phyloP scores from a whole-genome alignment of 2,888 invertebrate genomes.

The Heliconius charithonia region DNA sequence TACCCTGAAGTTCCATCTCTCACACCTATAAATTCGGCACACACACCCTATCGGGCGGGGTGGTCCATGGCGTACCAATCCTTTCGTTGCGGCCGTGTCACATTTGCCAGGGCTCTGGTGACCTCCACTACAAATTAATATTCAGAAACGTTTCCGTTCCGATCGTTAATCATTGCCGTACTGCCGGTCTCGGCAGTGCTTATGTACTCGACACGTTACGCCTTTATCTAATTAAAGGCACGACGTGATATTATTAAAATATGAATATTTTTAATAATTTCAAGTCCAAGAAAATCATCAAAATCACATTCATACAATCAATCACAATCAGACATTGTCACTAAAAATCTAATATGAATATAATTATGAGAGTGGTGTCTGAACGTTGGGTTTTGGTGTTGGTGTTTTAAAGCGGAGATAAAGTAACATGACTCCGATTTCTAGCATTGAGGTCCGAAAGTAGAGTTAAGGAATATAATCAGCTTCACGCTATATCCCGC shows the following conservation, averaged over 20 bases:
- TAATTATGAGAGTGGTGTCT: too few species aligned
- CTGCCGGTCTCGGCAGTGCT: conserved; percentile 62
- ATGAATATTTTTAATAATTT: background rate
- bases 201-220: conserved; percentile 45
- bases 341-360: too few species aligned
- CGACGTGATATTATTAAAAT: conserved; percentile 7
- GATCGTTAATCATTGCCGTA: conserved; percentile 80
- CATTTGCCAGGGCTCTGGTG: conserved; percentile 77
- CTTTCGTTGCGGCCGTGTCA: conserved; percentile 81
- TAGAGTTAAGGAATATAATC: background rate
- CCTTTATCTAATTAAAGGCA: conserved; percentile 42
- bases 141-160: conserved; percentile 80
- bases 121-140: conserved; percentile 83
- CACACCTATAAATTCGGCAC: conserved; percentile 84
- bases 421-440: too few species aligned
- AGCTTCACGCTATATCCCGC: too few species aligned
- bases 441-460: background rate
- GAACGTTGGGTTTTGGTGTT: too few species aligned
- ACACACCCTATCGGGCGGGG: conserved; percentile 79
- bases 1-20: conserved; percentile 84
- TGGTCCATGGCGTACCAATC: conserved; percentile 78
- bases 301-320: background rate
- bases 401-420: too few species aligned
- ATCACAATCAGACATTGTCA: too few species aligned
- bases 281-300: background rate